Conservation (phyloP, 2,888 invertebrate genomes). For the Rugalucina vietnamica region DNA sequence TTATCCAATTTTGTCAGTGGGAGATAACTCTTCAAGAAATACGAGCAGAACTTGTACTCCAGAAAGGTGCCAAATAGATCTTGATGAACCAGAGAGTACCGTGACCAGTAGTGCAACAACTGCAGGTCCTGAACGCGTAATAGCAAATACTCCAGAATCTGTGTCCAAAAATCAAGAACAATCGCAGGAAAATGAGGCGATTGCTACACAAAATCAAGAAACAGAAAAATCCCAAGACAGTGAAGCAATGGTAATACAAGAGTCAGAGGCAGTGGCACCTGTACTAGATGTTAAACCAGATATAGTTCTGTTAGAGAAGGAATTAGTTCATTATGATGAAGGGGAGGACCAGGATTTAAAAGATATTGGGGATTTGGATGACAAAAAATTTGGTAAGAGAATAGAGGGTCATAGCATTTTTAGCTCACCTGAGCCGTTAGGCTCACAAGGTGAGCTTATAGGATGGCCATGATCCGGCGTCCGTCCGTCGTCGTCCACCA, state of each 20-base stretch:
- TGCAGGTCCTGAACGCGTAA: not conserved
- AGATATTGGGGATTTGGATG: too few relatives aligned
- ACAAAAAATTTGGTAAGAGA: too few relatives aligned
- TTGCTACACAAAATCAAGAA: not conserved
- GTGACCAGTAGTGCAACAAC: not conserved
- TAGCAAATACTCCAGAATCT: too few relatives aligned
- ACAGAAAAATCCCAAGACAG: not conserved
- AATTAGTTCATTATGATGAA: too few relatives aligned
- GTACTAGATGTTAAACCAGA: slow-evolving; percentile 9
- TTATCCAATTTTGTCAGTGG: not conserved
- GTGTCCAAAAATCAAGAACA: not conserved
- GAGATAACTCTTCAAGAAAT: not conserved
- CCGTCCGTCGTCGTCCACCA: too few relatives aligned
- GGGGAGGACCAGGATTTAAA: too few relatives aligned
- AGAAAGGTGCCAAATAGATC: too few relatives aligned
- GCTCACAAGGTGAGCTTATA: too few relatives aligned
- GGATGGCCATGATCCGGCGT: too few relatives aligned
- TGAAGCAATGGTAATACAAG: not conserved
- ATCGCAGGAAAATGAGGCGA: not conserved
- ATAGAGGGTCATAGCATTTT: too few relatives aligned
- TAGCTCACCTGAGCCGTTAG: too few relatives aligned
- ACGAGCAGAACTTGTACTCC: not conserved
- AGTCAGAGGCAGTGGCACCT: not conserved
- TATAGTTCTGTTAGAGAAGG: not conserved
- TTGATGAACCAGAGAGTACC: not conserved